Evolutionary conservation across 2,888 invertebrate species (phyloP).

Genomic region (Hypolimnas misippus): DNA sequence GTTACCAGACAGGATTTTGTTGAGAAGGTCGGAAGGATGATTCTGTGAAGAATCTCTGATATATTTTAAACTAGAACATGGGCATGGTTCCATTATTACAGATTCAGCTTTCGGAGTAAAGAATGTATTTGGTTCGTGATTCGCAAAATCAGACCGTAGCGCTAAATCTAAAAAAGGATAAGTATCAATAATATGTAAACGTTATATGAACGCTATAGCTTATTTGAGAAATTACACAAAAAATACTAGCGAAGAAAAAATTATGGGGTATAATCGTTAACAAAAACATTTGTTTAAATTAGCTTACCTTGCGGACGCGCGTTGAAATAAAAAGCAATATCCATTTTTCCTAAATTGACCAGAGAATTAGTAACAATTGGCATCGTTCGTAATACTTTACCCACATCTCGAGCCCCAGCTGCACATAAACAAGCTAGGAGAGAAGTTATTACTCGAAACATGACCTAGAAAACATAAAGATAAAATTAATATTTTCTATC

Average conservation of each 20-base stretch:
- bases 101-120: conserved; percentile 42
- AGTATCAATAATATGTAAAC: no score
- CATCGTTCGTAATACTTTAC: conserved; percentile 52
- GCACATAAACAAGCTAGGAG: conserved; percentile 49
- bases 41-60: conserved; percentile 51
- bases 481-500: no score
- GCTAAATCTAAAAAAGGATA: conserved; percentile 41
- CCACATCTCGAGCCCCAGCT: conserved; percentile 49
- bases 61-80: conserved; percentile 56
- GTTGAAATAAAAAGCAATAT: conserved; percentile 68
- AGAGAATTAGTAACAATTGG: conserved; percentile 70
- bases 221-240: no score
- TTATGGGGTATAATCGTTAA: no score
- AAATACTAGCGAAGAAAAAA: no score
- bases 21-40: conserved; percentile 60
- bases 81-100: conserved; percentile 57
- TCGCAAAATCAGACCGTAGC: conserved; percentile 31
- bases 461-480: conserved; percentile 47
- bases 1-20: conserved; percentile 62
- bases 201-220: no score
- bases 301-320: conserved; percentile 61
- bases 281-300: neutral
- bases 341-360: conserved; percentile 76
- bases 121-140: conserved; percentile 30
- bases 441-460: conserved; percentile 45